Conservation (phyloP, 2,113 vertebrate species). For the Zootoca vivipara region DNA sequence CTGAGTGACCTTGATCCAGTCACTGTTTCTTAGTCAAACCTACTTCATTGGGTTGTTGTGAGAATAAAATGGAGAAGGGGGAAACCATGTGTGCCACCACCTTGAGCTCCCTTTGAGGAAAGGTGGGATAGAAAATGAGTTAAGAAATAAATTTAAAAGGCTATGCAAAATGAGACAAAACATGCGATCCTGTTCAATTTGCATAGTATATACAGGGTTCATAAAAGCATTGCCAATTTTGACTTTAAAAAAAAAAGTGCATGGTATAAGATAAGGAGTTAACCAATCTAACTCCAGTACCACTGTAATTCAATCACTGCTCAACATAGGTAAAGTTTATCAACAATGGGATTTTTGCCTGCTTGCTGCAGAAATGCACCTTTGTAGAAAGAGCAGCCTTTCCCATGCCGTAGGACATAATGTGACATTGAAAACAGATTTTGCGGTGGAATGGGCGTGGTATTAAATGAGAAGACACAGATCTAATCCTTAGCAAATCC, state of each 20-base stretch:
- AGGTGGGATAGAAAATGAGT: not conserved
- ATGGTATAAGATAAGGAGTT: not conserved
- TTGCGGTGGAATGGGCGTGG: not conserved
- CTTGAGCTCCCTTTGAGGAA: too few relatives aligned
- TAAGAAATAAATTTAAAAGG: not conserved
- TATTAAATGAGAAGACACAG: not conserved
- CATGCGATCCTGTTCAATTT: not conserved
- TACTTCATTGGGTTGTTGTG: too few relatives aligned
- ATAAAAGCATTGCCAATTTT: not conserved
- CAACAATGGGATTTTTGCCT: not conserved
- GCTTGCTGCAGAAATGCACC: not conserved
- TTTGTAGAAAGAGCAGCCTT: not conserved
- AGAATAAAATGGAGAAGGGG: too few relatives aligned
- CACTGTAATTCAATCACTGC: not conserved
- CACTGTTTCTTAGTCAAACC: not conserved
- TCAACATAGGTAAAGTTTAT: not conserved
- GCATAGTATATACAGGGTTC: not conserved
- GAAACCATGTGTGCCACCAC: too few relatives aligned
- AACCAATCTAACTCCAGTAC: not conserved
- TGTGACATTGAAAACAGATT: not conserved
- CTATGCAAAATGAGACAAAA: not conserved
- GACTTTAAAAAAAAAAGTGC: not conserved
- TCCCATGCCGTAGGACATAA: not conserved
- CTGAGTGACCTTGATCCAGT: too few relatives aligned
- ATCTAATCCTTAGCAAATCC: not conserved